Conservation (phyloP, 1,140 invertebrate species). For the Zophobas atratus region DNA sequence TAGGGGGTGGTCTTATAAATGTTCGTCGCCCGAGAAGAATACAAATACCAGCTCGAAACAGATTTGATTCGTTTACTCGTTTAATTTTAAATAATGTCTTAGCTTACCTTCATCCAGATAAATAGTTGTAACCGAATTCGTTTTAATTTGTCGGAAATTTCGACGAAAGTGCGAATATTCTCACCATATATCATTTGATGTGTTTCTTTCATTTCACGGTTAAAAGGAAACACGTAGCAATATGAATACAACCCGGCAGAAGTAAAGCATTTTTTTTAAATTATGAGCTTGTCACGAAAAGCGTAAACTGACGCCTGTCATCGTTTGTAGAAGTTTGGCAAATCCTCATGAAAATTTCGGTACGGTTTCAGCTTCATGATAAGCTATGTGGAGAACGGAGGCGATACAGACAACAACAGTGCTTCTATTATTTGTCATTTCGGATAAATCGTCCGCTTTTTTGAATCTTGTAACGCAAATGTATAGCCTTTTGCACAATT, state of each 20-base stretch:
- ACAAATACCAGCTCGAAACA: constrained; percentile 42
- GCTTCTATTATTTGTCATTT: constrained; percentile 45
- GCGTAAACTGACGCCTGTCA: constrained; percentile 47
- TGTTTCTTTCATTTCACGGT: constrained; percentile 43
- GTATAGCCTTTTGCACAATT: constrained; percentile 26
- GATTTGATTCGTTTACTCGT: constrained; percentile 45
- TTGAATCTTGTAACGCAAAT: not conserved
- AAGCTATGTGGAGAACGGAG: constrained; percentile 24
- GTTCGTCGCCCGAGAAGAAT: constrained; percentile 49
- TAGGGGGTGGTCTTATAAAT: constrained; percentile 56
- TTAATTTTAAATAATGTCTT: constrained; percentile 43
- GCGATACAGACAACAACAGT: constrained; percentile 34
- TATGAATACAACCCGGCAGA: constrained; percentile 43
- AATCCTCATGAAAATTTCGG: constrained; percentile 48
- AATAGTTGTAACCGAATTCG: constrained; percentile 24
- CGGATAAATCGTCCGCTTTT: constrained; percentile 27
- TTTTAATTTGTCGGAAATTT: constrained; percentile 26
- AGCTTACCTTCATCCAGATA: constrained; percentile 30
- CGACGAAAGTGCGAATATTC: not conserved
- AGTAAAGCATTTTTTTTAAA: constrained; percentile 49
- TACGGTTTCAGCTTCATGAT: constrained; percentile 44
- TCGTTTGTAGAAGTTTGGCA: constrained; percentile 47
- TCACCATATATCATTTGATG: constrained; percentile 28
- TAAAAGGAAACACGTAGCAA: constrained; percentile 34
- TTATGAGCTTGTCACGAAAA: constrained; percentile 46